Evolutionary conservation across 1,140 invertebrate genomes (phyloP), one percentile per base, ranked within the genome.

Genomic region (Scaptomyza pallida): DNA sequence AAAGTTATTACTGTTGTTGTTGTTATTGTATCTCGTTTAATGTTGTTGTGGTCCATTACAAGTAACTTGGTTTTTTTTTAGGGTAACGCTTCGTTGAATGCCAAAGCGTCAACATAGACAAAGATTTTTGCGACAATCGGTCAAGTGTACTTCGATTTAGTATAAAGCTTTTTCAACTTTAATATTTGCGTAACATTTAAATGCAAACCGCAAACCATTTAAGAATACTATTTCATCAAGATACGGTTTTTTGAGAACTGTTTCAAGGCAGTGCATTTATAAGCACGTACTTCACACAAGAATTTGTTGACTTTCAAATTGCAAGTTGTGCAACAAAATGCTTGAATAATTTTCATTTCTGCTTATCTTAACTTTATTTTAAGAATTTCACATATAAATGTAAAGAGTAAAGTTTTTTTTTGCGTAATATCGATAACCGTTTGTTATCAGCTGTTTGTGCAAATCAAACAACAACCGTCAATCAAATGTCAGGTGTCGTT

Each of bases 11-110:
- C n/a, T n/a, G n/a, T n/a, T n/a, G n/a, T n/a, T n/a, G n/a, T n/a
- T n/a, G n/a, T n/a, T n/a, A n/a, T n/a, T 51, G 40, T 59, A 17
- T 45, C 15, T 16, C 43, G 61, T 44, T 17, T 65, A 41, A 30
- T 30, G 26, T 67, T 62, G 43, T 15, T 43, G 45, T 63, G 72
- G 69, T 75, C 41, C 69, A 81, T 76, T 86, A 78, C 72, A 83
- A 55, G 61, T 78, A 71, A 74, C 61, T 82, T 78, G 81, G 68
- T 44, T 77, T 59, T 30, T 44, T 77, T 59, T 30, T 30, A 9
- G 54, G 71, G 76, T 62, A 81, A 86, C 72, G 81, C 81, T 86
- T 68, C 72, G 81, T 48, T 86, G 60, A 76, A 55, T 76, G 60
- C 63, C n/a, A 45, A 19, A 40, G 44, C 63, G 35, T 43, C 56